Evolutionary conservation across 2,888 invertebrate genomes (phyloP), one percentile per base, ranked within the genome.

Genomic region (Drosophila peninsularis): DNA sequence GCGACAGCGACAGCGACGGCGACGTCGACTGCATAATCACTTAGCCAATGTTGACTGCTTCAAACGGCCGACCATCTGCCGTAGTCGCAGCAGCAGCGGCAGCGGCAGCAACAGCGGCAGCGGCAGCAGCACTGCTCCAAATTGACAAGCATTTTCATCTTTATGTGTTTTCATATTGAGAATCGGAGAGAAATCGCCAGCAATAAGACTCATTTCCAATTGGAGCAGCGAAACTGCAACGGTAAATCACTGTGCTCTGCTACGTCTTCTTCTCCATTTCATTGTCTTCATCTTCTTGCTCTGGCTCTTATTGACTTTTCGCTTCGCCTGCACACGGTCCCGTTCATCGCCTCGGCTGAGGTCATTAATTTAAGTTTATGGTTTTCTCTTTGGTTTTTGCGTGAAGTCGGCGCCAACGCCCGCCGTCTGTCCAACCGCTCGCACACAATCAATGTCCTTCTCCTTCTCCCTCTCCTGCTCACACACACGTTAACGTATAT

Each of bases 331-430:
- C 62, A 52, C 70, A 54, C 41, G 24, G 75, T 78, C 75, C 82
- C 70, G 66, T 36, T 52, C 24, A 24, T 50, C 65, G 64, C 60
- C 66, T 53, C 78, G 50, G 50, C 73, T 64, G 75, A 85, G 88
- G 90, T 90, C 90, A 90, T 91, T 90, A 91, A 91, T 90, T 90
- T 89, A 82, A 90, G 90, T 90, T 89, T 90, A 90, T 90, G 84
- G 90, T 89, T 86, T 90, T 90, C 82, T 89, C 82, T 90, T 87
- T 79, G 80, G 80, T 81, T 88, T 82, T 75, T 76, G 85, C 77
- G 74, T 81, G 89, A 79, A 72, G 83, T 71, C 70, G 83, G 78
- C 83, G 85, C 85, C 86, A 71, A 73, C 88, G 76, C 73, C 75
- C 61, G 47, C 75, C 61, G 47, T 57, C 47, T 71, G 64, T 57